Evolutionary conservation across 2,888 invertebrate genomes (phyloP).

Genomic region (Blomia tropicalis): DNA sequence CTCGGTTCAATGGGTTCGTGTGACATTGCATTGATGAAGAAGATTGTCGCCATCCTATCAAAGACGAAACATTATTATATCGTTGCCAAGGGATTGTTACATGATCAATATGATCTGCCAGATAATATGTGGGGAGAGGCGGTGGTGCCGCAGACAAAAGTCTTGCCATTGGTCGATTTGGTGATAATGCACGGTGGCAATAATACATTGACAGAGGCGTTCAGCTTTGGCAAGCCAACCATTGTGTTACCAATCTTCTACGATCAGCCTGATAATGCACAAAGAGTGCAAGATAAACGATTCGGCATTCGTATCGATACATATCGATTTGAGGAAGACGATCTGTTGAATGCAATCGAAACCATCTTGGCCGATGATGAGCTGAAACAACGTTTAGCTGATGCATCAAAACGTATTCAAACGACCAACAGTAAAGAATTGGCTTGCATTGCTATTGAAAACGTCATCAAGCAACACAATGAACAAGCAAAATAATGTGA

Average conservation of each 20-base stretch:
- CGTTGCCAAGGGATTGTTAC: slow-evolving; percentile 10
- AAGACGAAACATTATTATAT: slow-evolving; percentile 18
- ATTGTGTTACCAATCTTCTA: slow-evolving; percentile 23
- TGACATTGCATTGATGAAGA: slow-evolving; percentile 16
- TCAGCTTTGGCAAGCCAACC: slow-evolving; percentile 17
- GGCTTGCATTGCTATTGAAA: not conserved
- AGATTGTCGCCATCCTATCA: slow-evolving; percentile 5
- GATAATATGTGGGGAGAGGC: slow-evolving; percentile 20
- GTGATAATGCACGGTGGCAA: slow-evolving; percentile 24
- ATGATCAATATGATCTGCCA: slow-evolving; percentile 17
- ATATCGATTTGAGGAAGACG: not conserved
- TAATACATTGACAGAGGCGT: slow-evolving; percentile 19
- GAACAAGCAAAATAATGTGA: too few species aligned
- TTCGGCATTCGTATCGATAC: slow-evolving; percentile 16
- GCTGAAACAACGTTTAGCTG: not conserved
- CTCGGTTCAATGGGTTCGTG: slow-evolving; percentile 17
- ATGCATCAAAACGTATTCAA: not conserved
- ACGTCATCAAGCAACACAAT: not conserved
- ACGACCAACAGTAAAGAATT: not conserved
- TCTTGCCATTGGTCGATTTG: slow-evolving; percentile 20
- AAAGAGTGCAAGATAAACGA: slow-evolving; percentile 11
- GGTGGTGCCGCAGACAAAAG: not conserved
- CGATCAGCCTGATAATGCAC: slow-evolving; percentile 23
- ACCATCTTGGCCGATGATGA: not conserved
- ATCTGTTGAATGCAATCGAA: not conserved